Conservation (phyloP, 2,797 vertebrate species). For the Cossypha niveicapilla region DNA sequence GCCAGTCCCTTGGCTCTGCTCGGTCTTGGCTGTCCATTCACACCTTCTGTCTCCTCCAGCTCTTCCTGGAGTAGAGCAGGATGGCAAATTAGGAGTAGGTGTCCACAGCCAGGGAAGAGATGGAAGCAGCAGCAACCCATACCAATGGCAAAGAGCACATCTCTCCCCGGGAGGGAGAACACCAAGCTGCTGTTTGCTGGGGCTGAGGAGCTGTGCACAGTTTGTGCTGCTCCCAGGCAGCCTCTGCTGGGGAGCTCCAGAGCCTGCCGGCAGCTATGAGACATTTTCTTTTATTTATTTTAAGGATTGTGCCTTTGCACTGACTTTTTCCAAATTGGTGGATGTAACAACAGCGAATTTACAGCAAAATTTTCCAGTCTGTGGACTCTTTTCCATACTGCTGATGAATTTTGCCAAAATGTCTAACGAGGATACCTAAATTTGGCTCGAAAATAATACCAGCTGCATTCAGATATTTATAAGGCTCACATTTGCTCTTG, state of each 20-base stretch:
- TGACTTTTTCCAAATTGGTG: background rate
- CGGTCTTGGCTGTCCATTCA: conserved; percentile 69
- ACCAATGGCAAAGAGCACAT: background rate
- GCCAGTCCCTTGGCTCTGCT: conserved; percentile 66
- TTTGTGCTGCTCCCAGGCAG: conserved; percentile 9
- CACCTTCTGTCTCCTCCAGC: conserved; percentile 71
- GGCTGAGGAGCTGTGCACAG: background rate
- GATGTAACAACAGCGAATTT: conserved; percentile 31
- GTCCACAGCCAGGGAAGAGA: conserved; percentile 25
- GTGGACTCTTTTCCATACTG: conserved; percentile 33
- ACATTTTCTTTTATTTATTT: conserved; percentile 40
- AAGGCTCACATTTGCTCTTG: background rate
- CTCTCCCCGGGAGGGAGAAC: background rate
- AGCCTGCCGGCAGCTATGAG: background rate
- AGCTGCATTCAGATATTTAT: background rate
- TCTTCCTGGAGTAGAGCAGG: conserved; percentile 38
- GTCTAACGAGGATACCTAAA: background rate
- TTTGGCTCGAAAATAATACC: background rate
- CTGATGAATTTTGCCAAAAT: conserved; percentile 5
- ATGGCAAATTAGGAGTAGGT: conserved; percentile 5
- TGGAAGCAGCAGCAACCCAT: background rate
- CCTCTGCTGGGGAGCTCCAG: conserved; percentile 25
- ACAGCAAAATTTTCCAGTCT: conserved; percentile 31
- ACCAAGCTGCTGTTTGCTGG: background rate
- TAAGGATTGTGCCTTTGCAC: background rate